These are phyloP conservation scores for Loris lydekkerianus DNA, from an alignment of 2,797 vertebrate species.

Conservation along the genomic window DNA sequence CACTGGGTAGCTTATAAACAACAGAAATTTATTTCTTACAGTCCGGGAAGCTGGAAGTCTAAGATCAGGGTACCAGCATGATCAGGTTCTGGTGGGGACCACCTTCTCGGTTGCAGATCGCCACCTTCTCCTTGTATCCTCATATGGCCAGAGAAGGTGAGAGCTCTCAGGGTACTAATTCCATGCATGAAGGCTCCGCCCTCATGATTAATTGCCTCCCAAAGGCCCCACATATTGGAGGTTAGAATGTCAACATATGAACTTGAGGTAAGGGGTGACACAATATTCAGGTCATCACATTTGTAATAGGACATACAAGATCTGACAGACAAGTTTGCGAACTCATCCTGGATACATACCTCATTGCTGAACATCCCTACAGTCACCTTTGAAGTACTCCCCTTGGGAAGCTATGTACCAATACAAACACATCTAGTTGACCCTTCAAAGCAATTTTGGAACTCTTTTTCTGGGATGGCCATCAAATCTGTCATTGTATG, in stretches of 20 bases:
- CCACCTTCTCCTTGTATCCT: not conserved
- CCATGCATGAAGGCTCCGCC: not conserved
- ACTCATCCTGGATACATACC: no score
- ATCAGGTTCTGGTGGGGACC: not conserved
- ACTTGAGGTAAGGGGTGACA: not conserved
- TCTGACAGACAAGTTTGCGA: no score
- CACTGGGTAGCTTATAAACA: not conserved
- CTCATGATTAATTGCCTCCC: not conserved
- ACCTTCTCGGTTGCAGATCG: not conserved
- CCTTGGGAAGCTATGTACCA: no score
- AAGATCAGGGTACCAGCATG: no score
- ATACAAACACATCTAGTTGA: no score
- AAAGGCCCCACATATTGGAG: not conserved
- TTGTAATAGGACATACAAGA: not conserved
- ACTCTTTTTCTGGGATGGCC: no score
- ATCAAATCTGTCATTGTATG: no score
- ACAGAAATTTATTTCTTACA: not conserved
- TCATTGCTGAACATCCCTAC: no score
- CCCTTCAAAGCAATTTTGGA: no score
- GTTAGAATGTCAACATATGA: not conserved
- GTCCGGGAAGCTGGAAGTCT: not conserved
- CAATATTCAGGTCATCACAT: not conserved
- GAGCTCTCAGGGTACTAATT: not conserved
- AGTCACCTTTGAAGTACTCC: no score
- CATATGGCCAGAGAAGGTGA: not conserved